Base-by-base conservation (phyloP, 2,888 invertebrate species). In the Melinopterus prodromus region DNA sequence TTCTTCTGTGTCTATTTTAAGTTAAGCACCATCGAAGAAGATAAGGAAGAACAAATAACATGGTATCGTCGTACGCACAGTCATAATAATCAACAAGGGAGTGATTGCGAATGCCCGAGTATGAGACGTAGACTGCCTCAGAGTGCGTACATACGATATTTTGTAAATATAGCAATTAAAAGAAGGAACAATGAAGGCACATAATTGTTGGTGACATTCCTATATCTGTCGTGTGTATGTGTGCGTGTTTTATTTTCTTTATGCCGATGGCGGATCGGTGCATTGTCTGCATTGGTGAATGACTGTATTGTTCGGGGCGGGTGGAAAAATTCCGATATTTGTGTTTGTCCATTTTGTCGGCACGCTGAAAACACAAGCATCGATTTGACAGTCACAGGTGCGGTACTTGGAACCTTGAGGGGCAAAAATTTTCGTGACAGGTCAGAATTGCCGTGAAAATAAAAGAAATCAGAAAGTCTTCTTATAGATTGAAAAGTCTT, bases 111-210 rank as follows among this genome's bases (percentile, higher is more conserved):
- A 53, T 53, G 53, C 2, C 53, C 12, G 53, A 53, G 53, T 53
- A 12, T 26, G 12, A 53, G 53, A 12, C 53, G 53, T 53, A 53
- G 53, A 53, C 53, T 2, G 53, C 53, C 53, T 53, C 53, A 53
- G 3, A 9, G 53, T 53, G 53, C 53, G 53, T 53, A 12, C 12
- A 53, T 12, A 53, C 53, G 26, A 53, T 53, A 53, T 53, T 53
- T 53, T 53, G 53, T 53, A 53, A 53, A 53, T 53, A 53, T 53
- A 53, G 53, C 53, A 53, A 53, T 53, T 53, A 53, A 53, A 53
- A 53, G 53, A 53, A 53, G 53, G 53, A 53, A 53, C 53, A 53
- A 53, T 53, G 53, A 53, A 53, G 53, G 53, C 53, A 53, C 9
- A 53, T 53, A 53, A 53, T 53, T 53, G 53, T 53, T 6, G 5